Base-by-base conservation (phyloP, 2,888 invertebrate genomes). In the Zonitis immaculata region DNA sequence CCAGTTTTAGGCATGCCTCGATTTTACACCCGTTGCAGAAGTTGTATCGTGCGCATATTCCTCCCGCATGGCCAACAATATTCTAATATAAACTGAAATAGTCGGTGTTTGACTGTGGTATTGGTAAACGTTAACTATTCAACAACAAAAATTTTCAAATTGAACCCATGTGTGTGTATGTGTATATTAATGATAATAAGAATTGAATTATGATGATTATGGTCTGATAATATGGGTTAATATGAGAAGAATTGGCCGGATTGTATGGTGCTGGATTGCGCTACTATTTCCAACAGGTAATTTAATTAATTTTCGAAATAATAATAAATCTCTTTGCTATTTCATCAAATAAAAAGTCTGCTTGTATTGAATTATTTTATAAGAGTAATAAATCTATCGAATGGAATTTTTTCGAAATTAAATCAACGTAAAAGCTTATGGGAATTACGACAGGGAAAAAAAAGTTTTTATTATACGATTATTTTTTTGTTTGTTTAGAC, bases 251-350 rank as follows among this genome's bases (percentile, higher is more conserved):
- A 63, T 62, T 58, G 61, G 65, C 61, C 65, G 66, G 64, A 59
- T 64, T 58, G 59, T 68, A 63, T 68, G 67, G 69, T 69, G 70
- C 65, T 69, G 69, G 68, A 65, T 57, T 59, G 67, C 68, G 65
- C 67, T 68, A 46, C 60, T 69, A 57, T 55, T 67, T 59, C 61
- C 63, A 27, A 52, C 66, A 66, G 70, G 70, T 70, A 59, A 22
- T 22, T 22, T n/a, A n/a, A n/a, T n/a, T n/a, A n/a, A n/a, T n/a
- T n/a, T n/a, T n/a, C n/a, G n/a, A n/a, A n/a, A n/a, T n/a, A n/a
- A n/a, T n/a, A n/a, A n/a, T n/a, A n/a, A n/a, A n/a, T n/a, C n/a
- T n/a, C n/a, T n/a, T n/a, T n/a, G n/a, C n/a, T n/a, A n/a, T n/a
- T n/a, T n/a, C n/a, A n/a, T n/a, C n/a, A n/a, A n/a, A n/a, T n/a